Evolutionary conservation across 2,113 vertebrate genomes (phyloP), one percentile per base, ranked within the genome.

Genomic region (Caranx melampygus): DNA sequence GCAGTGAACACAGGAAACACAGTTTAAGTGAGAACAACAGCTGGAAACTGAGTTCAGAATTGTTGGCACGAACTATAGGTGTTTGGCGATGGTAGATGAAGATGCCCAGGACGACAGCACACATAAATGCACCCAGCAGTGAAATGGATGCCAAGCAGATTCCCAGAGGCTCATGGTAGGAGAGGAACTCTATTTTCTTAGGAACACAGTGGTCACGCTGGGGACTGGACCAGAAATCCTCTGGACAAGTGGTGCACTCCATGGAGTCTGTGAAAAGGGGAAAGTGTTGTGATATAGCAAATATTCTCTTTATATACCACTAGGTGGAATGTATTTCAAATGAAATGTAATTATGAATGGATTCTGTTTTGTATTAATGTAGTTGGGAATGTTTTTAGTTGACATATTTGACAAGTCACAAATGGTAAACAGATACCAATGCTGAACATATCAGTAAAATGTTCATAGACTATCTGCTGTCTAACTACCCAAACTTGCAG

Each of bases 21-120:
- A 94, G 62, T 52, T 91, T 93, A 8, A 94, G 86, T 35, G 92
- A 93, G 37, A 91, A 0, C 34, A 94, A 77, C 1, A 93, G 78
- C n/a, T 70, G 65, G 37, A 93, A 94, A 66, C 93, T 94, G 16
- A 94, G 85, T 76, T 94, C 93, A 18, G 92, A 92, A 74, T 94
- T 94, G 54, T 94, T 94, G 47, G 92, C 89, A 0, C 87, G 84
- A 5, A 94, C 92, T n/a, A 94, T 70, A 0, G 93, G 90, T n/a
- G 92, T 93, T 7, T 70, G 73, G 12, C 72, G 82, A 60, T 93
- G 73, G 59, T 31, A 54, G 10, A 72, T 70, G 15, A 90, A 92
- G 12, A 92, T 79, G 3, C 51, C 71, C 1, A 92, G 59, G 5
- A 93, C 60, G 11, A 60, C 26, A 57, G 74, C 16, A 75, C 88